These are phyloP conservation scores for Philaethria dido DNA, from an alignment of 2,888 invertebrate genomes.

Conservation along the genomic window DNA sequence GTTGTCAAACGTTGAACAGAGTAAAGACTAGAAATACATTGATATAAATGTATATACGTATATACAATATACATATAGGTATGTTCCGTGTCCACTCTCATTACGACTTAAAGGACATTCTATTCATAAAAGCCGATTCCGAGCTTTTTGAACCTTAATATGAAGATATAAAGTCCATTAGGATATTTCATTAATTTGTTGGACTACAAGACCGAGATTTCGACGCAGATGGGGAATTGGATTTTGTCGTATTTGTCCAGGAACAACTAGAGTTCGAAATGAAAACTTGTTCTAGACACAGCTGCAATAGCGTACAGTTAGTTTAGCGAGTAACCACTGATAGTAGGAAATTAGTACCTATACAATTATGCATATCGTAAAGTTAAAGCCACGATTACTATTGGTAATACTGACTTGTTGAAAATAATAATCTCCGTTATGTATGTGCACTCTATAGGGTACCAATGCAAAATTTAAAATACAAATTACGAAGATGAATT, in stretches of 20 bases:
- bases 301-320: constrained; percentile 48
- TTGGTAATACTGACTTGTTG: not conserved
- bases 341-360: constrained; percentile 53
- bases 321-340: constrained; percentile 50
- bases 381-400: not conserved
- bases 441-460: too few relatives aligned
- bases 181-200: constrained; percentile 54
- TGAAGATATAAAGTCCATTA: constrained; percentile 18
- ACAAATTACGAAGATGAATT: too few relatives aligned
- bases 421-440: not conserved
- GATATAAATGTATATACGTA: not conserved
- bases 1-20: constrained; percentile 1
- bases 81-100: constrained; percentile 1
- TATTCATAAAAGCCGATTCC: constrained; percentile 2
- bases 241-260: constrained; percentile 63
- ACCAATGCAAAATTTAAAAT: too few relatives aligned
- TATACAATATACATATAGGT: not conserved
- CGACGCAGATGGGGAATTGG: constrained; percentile 67
- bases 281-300: constrained; percentile 57
- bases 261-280: constrained; percentile 57
- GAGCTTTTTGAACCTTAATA: constrained; percentile 25
- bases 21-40: not conserved
- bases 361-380: constrained; percentile 5
- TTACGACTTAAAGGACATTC: constrained; percentile 12
- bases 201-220: constrained; percentile 57